A percentile compares a stretch with the other conserved stretches of the same genome.
These are phyloP conservation scores for Papilio glaucus DNA, from an alignment of 1,140 invertebrate species.

Conservation along the genomic window DNA sequence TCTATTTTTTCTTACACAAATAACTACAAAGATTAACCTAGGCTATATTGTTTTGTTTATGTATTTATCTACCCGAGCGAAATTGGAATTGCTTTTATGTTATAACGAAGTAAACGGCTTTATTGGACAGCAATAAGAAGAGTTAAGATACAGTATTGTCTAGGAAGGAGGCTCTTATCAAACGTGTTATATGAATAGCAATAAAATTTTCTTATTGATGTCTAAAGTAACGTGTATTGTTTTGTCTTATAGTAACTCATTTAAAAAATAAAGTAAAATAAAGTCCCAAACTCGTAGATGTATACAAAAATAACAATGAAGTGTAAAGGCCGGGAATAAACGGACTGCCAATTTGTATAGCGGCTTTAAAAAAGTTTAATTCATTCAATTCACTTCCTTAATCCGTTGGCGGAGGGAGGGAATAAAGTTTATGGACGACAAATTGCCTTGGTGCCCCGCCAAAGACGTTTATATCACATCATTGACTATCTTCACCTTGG, in stretches of 20 bases:
- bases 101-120: no score
- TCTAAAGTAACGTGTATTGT: neutral
- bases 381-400: constrained; percentile 37
- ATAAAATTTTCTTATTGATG: neutral
- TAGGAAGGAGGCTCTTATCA: no score
- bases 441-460: constrained; percentile 45
- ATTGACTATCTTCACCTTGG: constrained; percentile 59
- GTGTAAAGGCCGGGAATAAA: neutral
- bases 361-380: constrained; percentile 14
- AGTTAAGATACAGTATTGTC: no score
- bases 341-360: neutral
- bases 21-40: no score
- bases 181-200: no score
- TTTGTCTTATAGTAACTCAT: neutral
- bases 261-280: neutral
- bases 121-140: no score
- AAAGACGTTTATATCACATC: constrained; percentile 51
- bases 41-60: no score
- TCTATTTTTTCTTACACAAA: no score
- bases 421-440: constrained; percentile 28
- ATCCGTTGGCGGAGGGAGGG: constrained; percentile 35
- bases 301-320: neutral
- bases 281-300: neutral
- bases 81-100: no score
- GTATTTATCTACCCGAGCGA: no score